Evolutionary conservation across 2,888 invertebrate species (phyloP).

Genomic region (Synanthedon formicaeformis): DNA sequence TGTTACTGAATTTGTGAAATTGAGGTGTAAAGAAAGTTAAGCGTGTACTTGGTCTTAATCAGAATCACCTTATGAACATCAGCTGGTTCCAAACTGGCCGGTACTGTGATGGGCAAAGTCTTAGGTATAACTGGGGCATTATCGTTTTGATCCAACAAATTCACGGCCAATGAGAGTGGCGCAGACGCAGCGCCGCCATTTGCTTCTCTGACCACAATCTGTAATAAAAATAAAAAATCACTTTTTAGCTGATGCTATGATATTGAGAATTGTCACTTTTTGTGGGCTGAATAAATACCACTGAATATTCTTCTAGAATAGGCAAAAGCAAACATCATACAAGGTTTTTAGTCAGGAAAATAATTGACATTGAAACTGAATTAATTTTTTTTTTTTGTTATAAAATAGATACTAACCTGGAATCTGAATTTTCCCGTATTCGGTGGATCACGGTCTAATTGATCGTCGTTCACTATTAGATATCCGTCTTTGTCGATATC

Average conservation of each 20-base stretch:
- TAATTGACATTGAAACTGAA: too few relatives aligned
- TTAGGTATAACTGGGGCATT: slow-evolving; percentile 86
- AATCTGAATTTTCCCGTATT: slow-evolving; percentile 87
- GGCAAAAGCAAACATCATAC: too few relatives aligned
- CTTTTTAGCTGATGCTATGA: too few relatives aligned
- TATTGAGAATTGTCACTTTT: too few relatives aligned
- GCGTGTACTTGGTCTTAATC: neutral
- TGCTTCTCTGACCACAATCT: slow-evolving; percentile 87
- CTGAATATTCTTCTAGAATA: too few relatives aligned
- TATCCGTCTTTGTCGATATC: slow-evolving; percentile 79
- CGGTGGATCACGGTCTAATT: slow-evolving; percentile 88
- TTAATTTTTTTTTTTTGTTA: too few relatives aligned
- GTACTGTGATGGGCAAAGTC: slow-evolving; percentile 83
- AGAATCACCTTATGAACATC: slow-evolving; percentile 76
- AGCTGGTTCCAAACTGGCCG: slow-evolving; percentile 79
- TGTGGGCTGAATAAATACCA: too few relatives aligned
- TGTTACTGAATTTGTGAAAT: too few relatives aligned
- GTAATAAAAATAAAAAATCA: neutral
- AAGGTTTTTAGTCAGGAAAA: too few relatives aligned
- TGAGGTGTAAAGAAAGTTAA: neutral
- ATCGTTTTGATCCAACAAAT: slow-evolving; percentile 85
- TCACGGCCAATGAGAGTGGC: slow-evolving; percentile 82
- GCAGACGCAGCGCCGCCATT: slow-evolving; percentile 83
- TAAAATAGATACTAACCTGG: slow-evolving; percentile 69
- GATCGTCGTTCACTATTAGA: slow-evolving; percentile 84